phyloP scores from a whole-genome alignment of 2,113 vertebrate species.

The Paracanthobrama guichenoti region DNA sequence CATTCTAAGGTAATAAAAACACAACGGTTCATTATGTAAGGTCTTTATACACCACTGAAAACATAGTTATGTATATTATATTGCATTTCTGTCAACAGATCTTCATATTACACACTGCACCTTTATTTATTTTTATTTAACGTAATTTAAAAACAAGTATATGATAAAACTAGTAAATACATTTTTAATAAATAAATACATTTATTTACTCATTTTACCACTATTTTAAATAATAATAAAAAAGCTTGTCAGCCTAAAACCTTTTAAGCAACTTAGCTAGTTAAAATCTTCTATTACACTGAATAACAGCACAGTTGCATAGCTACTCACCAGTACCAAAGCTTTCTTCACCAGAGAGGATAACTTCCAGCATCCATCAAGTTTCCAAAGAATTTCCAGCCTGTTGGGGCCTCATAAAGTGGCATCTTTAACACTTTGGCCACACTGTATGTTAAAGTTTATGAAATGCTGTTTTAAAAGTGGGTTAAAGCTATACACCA shows the following conservation, averaged over 20 bases:
- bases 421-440: slow-evolving; percentile 91
- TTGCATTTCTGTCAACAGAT: too few relatives aligned
- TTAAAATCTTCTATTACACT: neutral
- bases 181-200: too few relatives aligned
- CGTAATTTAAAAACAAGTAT: too few relatives aligned
- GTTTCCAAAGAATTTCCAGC: slow-evolving; percentile 99
- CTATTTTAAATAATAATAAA: neutral
- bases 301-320: neutral
- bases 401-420: slow-evolving; percentile 95
- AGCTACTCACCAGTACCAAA: slow-evolving; percentile 92
- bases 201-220: neutral
- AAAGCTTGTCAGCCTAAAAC: neutral
- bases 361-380: slow-evolving; percentile 98
- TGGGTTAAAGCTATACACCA: neutral
- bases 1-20: too few relatives aligned
- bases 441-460: slow-evolving; percentile 79
- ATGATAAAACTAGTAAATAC: too few relatives aligned
- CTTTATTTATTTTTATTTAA: too few relatives aligned
- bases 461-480: neutral
- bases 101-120: too few relatives aligned
- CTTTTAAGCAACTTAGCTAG: neutral
- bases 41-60: too few relatives aligned
- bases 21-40: too few relatives aligned
- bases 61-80: too few relatives aligned
- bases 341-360: slow-evolving; percentile 99